phyloP scores from a whole-genome alignment of 2,113 vertebrate genomes.

The Carettochelys insculpta region DNA sequence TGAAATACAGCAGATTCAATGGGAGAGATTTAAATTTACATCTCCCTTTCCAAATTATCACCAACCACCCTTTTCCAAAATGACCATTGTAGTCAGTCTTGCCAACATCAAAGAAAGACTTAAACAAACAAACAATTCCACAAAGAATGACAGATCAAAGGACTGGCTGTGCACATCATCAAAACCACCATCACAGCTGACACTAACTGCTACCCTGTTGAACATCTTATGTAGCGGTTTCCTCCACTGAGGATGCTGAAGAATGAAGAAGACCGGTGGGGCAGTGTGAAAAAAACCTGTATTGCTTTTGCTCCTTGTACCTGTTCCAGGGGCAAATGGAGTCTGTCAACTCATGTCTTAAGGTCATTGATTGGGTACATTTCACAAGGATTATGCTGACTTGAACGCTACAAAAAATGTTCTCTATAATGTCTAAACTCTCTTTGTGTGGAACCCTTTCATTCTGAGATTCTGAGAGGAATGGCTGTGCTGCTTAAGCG shows the following conservation, averaged over 20 bases:
- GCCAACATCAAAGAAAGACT: background rate
- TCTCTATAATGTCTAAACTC: background rate
- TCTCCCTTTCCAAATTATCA: background rate
- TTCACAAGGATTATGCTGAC: background rate
- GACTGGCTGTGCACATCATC: background rate
- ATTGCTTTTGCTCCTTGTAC: background rate
- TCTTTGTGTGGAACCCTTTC: background rate
- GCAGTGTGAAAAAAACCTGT: background rate
- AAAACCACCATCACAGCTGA: background rate
- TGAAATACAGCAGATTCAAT: background rate
- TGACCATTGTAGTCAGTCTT: background rate
- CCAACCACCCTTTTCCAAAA: background rate
- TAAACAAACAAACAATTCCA: background rate
- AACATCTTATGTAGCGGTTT: background rate
- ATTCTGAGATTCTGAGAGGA: background rate
- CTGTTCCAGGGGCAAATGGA: background rate
- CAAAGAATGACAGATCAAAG: background rate
- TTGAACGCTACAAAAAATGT: too few relatives aligned
- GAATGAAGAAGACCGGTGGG: background rate
- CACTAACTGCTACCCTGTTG: background rate
- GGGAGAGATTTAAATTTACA: background rate
- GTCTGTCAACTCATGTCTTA: background rate
- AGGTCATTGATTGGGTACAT: background rate
- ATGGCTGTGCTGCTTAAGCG: background rate
- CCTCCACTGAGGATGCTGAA: background rate